Evolutionary conservation across 2,113 vertebrate species (phyloP), one percentile per base, ranked within the genome.

Genomic region (Rhagologus leucostigma): DNA sequence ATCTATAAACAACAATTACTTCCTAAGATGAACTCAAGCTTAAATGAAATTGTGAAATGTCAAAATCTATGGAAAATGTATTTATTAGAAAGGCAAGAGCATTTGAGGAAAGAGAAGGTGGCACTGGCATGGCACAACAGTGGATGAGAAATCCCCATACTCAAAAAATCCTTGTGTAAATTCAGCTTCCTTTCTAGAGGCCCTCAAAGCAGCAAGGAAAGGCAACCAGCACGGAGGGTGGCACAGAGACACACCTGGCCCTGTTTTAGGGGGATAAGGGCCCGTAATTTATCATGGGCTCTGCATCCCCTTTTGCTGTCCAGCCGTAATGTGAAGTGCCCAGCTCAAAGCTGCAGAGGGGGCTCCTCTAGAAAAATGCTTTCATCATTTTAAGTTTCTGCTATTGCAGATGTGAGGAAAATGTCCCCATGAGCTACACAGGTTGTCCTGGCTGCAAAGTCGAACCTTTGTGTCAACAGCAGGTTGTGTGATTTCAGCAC

Each of bases 391-490:
- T 10, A 56, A 27, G 10, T 56, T 47, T 64, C 62, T 73, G 39
- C 68, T 44, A 4, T 10, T 55, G 55, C 42, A 67, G 47, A 69
- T 13, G 22, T 55, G 39, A 59, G 49, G 44, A 6, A 49, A 63
- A 67, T 3, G 24, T 37, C 26, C 29, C 74, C 52, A 18, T 3
- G 23, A 74, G 41, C 29, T 3, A 4, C 32, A 13, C 3, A 7
- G n/a, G 33, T 3, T n/a, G 81, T 57, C 79, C 60, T 55, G 67
- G 74, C 26, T n/a, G 24, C n/a, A 7, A 32, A 63, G 49, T 3
- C 1, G 1, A 30, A 26, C 27, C 63, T n/a, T 6, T 4, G 9
- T 1, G 8, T 14, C 41, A 13, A 2, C 59, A 53, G 84, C 56
- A 70, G 65, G 52, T 3, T 15, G 42, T 8, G 26, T 6, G 56